phyloP scores from a whole-genome alignment of 1,140 invertebrate genomes.

The Formica selysi region DNA sequence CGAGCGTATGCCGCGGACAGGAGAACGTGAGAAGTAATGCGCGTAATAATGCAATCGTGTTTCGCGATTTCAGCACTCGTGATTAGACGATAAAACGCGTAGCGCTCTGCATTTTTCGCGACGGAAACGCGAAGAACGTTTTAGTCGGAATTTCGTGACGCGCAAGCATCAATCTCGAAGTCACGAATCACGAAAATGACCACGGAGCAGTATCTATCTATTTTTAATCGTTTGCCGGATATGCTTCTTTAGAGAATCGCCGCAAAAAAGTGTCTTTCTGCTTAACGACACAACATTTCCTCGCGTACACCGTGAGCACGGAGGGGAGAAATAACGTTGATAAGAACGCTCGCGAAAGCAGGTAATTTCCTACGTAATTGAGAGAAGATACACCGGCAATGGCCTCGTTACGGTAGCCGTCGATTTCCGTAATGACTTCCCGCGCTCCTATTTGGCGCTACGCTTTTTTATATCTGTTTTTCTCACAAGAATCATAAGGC shows the following conservation, averaged over 20 bases:
- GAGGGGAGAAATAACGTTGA: slow-evolving; percentile 13
- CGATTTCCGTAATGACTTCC: slow-evolving; percentile 73
- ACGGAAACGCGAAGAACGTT: no score
- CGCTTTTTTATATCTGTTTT: slow-evolving; percentile 22
- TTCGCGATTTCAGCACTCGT: not conserved
- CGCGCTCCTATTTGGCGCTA: slow-evolving; percentile 64
- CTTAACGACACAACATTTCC: slow-evolving; percentile 25
- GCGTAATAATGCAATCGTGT: not conserved
- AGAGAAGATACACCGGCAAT: slow-evolving; percentile 74
- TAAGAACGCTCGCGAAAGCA: slow-evolving; percentile 29
- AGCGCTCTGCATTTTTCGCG: not conserved
- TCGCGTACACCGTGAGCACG: not conserved
- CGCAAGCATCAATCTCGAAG: not conserved
- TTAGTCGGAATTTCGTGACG: not conserved
- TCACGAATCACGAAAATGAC: not conserved
- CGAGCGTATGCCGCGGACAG: not conserved
- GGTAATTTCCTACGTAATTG: slow-evolving; percentile 72
- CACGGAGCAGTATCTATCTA: not conserved
- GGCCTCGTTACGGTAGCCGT: slow-evolving; percentile 67
- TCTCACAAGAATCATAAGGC: slow-evolving; percentile 46
- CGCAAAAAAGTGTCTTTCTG: slow-evolving; percentile 17
- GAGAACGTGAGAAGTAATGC: not conserved
- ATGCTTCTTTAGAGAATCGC: not conserved
- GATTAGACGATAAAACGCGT: not conserved
- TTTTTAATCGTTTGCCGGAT: not conserved